These are phyloP conservation scores for Drosophila limbata DNA, from an alignment of 2,888 invertebrate species.

Conservation along the genomic window DNA sequence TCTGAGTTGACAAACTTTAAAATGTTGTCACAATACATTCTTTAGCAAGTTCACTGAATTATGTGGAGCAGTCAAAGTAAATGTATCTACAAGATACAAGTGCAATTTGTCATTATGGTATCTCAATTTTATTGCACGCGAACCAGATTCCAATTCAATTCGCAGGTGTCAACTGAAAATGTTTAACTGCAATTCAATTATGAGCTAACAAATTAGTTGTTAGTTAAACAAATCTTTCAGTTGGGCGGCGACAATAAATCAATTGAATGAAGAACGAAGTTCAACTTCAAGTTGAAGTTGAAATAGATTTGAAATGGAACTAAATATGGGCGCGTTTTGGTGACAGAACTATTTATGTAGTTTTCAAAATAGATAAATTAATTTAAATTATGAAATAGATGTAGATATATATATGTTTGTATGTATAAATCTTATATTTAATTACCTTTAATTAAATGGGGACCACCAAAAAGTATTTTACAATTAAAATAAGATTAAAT, in stretches of 20 bases:
- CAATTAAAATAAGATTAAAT: too few species aligned
- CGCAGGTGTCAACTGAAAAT: constrained; percentile 20
- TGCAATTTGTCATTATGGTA: constrained; percentile 17
- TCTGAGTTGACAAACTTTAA: background rate
- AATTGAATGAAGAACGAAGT: constrained; percentile 15
- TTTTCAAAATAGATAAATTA: background rate
- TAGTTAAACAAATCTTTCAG: constrained; percentile 10
- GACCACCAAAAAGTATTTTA: too few species aligned
- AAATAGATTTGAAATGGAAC: background rate
- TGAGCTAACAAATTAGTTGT: constrained; percentile 15
- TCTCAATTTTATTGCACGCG: constrained; percentile 18
- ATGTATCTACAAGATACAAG: constrained; percentile 15
- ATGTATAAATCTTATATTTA: too few species aligned
- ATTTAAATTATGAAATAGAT: too few species aligned
- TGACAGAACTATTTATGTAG: too few species aligned
- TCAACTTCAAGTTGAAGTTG: constrained; percentile 7
- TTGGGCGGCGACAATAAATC: constrained; percentile 18
- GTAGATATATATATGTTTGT: background rate
- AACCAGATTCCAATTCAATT: constrained; percentile 3
- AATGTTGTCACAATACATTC: constrained; percentile 1
- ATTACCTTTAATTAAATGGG: too few species aligned
- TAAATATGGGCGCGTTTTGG: background rate
- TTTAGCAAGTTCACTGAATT: background rate
- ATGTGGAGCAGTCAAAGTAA: constrained; percentile 1
- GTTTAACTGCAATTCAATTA: constrained; percentile 26